These are phyloP conservation scores for Trachelipus rathkii DNA, from an alignment of 1,140 invertebrate genomes.

Conservation along the genomic window DNA sequence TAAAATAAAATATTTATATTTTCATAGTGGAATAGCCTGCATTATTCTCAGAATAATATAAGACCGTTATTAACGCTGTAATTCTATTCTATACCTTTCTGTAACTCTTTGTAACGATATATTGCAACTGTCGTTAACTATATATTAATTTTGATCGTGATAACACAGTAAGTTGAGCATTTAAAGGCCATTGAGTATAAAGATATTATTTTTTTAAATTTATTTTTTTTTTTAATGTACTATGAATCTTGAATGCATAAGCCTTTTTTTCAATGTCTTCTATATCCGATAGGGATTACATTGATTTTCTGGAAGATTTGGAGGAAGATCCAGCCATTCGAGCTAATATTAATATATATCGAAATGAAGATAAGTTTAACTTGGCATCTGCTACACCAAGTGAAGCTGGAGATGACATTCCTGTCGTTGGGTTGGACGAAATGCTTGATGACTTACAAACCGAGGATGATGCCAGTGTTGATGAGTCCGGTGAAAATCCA, in stretches of 20 bases:
- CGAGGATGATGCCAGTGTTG: constrained; percentile 58
- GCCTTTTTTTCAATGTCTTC: constrained; percentile 5
- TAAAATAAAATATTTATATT: no score
- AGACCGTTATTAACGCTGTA: no score
- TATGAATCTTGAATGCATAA: no score
- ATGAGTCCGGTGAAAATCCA: background rate
- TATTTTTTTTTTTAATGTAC: background rate
- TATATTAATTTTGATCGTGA: background rate
- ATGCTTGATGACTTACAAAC: constrained; percentile 94
- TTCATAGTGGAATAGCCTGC: no score
- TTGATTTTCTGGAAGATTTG: constrained; percentile 93
- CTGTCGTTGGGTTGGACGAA: constrained; percentile 86
- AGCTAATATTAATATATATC: constrained; percentile 91
- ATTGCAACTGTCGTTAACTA: background rate
- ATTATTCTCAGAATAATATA: no score
- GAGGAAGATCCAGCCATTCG: constrained; percentile 89
- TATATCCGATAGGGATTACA: constrained; percentile 69
- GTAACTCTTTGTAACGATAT: background rate
- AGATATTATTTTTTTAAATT: background rate
- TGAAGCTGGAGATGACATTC: constrained; percentile 65
- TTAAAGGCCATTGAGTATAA: background rate
- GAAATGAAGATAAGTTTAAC: constrained; percentile 60
- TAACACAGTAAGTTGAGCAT: no score
- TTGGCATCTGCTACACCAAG: constrained; percentile 62
- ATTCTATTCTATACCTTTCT: background rate